A percentile compares a stretch with the other conserved stretches of the same genome.
Evolutionary conservation across 2,113 vertebrate species (phyloP).

Genomic region (Hippoglossus stenolepis): DNA sequence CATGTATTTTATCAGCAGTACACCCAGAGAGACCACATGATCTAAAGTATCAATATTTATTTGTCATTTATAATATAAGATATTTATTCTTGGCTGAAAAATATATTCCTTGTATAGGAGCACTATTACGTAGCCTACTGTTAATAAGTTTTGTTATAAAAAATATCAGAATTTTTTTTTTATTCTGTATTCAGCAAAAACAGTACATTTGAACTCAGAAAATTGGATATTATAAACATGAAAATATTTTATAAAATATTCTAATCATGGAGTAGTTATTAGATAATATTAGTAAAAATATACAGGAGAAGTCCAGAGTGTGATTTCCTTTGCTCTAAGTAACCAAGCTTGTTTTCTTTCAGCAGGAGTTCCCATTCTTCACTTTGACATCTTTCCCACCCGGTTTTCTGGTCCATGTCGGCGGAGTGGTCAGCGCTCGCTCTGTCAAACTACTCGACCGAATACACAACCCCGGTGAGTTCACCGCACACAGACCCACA

Average conservation of each 20-base stretch:
- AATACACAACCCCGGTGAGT: slow-evolving; percentile 97
- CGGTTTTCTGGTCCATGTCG: slow-evolving; percentile 94
- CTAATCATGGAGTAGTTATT: not conserved
- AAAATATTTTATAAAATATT: not conserved
- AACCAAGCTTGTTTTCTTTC: slow-evolving; percentile 17
- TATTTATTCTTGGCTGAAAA: not conserved
- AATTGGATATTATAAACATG: not conserved
- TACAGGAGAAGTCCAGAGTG: not conserved
- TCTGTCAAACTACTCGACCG: slow-evolving; percentile 98
- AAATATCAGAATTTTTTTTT: not conserved
- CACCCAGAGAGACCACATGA: not conserved
- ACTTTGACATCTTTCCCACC: slow-evolving; percentile 94
- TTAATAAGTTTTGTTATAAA: not conserved
- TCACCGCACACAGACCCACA: slow-evolving; percentile 3
- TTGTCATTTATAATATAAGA: no score
- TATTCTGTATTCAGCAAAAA: not conserved
- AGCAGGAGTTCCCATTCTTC: slow-evolving; percentile 97
- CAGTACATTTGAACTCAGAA: not conserved
- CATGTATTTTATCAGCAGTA: not conserved
- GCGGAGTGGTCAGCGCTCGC: slow-evolving; percentile 96
- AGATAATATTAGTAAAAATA: not conserved
- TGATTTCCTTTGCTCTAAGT: slow-evolving; percentile 3
- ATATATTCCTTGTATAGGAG: not conserved
- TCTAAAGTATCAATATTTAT: no score
- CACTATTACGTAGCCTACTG: no score